A percentile compares a stretch with the other conserved stretches of the same genome.
Conservation (phyloP, 2,797 vertebrate genomes). For the Neopelma chrysocephalum region DNA sequence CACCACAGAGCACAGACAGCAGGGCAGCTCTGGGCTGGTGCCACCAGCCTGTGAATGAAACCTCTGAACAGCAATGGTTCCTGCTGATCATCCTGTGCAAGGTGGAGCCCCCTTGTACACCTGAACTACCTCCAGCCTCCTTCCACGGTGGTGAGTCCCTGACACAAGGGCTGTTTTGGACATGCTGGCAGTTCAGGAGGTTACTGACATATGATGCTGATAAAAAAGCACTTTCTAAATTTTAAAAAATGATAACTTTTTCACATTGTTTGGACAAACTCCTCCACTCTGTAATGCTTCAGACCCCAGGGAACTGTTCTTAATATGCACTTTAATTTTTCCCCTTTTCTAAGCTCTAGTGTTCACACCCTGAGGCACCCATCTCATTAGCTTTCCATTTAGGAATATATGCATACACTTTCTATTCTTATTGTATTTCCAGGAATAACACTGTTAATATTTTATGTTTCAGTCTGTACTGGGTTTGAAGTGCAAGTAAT, state of each 20-base stretch:
- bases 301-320: not conserved
- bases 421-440: not conserved
- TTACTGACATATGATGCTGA: not conserved
- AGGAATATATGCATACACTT: not conserved
- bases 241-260: not conserved
- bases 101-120: not conserved
- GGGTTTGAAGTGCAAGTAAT: not conserved
- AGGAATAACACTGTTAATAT: not conserved
- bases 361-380: not conserved
- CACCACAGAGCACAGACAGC: not conserved
- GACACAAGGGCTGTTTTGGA: fast-evolving
- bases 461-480: not conserved
- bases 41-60: not conserved
- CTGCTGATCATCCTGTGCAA: fast-evolving
- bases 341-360: not conserved
- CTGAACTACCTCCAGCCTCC: not conserved
- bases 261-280: not conserved
- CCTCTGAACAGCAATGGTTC: fast-evolving
- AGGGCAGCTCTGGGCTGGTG: not conserved
- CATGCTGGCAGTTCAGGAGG: too few species aligned
- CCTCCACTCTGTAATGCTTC: not conserved
- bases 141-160: not conserved
- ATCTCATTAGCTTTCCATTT: not conserved
- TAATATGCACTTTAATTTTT: not conserved
- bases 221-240: not conserved